These are phyloP conservation scores for Pionites leucogaster DNA, from an alignment of 2,113 vertebrate species.

Conservation along the genomic window DNA sequence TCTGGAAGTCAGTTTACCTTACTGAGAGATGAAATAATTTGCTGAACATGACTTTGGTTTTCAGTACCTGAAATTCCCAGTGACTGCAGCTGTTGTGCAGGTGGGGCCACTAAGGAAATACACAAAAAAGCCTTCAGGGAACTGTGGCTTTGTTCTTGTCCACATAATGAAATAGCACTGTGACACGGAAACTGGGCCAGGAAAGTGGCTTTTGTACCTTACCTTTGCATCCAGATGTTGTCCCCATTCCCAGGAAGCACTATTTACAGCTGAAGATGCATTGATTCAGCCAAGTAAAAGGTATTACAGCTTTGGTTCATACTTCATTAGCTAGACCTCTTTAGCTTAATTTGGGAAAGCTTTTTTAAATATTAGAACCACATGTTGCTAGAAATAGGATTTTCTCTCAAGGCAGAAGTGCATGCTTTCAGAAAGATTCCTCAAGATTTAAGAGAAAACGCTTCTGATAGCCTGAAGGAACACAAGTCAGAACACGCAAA, in stretches of 20 bases:
- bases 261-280: not conserved
- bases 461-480: not conserved
- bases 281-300: not conserved
- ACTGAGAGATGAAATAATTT: not conserved
- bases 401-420: not conserved
- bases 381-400: not conserved
- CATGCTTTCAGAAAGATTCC: not conserved
- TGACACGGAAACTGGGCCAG: not conserved
- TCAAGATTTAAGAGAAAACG: not conserved
- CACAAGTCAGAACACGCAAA: not conserved
- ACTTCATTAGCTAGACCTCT: not conserved
- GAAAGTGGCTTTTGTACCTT: not conserved
- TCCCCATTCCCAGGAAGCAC: not conserved
- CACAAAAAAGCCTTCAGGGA: not conserved
- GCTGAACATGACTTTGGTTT: not conserved
- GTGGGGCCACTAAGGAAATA: not conserved
- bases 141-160: not conserved
- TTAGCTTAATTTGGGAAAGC: not conserved
- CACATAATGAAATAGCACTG: not conserved
- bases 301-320: not conserved
- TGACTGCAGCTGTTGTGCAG: not conserved
- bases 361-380: not conserved
- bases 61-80: not conserved
- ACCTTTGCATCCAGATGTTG: not conserved
- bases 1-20: not conserved